A percentile compares a stretch with the other conserved stretches of the same genome.
These are phyloP conservation scores for Brachymystax lenok DNA, from an alignment of 2,797 vertebrate genomes.

Conservation along the genomic window DNA sequence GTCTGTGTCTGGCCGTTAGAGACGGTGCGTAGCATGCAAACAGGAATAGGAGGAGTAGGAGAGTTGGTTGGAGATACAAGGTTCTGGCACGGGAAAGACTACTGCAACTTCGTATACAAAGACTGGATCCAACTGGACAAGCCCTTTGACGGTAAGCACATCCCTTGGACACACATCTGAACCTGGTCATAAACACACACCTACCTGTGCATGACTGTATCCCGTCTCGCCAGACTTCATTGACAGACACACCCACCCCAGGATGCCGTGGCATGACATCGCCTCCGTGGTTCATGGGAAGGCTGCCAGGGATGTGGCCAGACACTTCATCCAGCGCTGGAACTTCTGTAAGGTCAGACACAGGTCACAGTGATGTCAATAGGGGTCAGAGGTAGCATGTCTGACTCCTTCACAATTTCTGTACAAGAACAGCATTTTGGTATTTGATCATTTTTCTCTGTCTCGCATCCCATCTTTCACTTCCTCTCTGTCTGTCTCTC, in stretches of 20 bases:
- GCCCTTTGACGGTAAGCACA: conserved; percentile 88
- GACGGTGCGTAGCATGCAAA: conserved; percentile 72
- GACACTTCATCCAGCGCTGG: conserved; percentile 98
- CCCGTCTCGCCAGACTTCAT: conserved; percentile 84
- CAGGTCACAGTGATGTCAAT: conserved; percentile 11
- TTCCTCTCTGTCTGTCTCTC: not conserved
- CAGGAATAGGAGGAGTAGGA: conserved; percentile 80
- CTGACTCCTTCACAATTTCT: not conserved
- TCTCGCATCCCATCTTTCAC: conserved; percentile 2
- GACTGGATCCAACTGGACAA: conserved; percentile 98
- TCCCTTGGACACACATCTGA: too few relatives aligned
- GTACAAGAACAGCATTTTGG: not conserved
- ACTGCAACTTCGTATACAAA: conserved; percentile 97
- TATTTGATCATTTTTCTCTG: not conserved
- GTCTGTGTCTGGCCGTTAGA: conserved; percentile 19
- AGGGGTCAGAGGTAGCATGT: not conserved
- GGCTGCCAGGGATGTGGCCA: conserved; percentile 89
- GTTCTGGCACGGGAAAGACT: conserved; percentile 98
- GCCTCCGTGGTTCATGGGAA: conserved; percentile 88
- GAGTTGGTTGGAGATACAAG: conserved; percentile 89
- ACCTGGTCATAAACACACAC: not conserved
- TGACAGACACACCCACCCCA: conserved; percentile 88
- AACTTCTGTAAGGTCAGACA: conserved; percentile 92
- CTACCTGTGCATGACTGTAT: not conserved
- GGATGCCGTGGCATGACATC: conserved; percentile 99